Percentiles rank a stretch among this genome's conserved stretches.
These are phyloP conservation scores for Drepana arcuata DNA, from an alignment of 1,140 invertebrate genomes.

Conservation along the genomic window DNA sequence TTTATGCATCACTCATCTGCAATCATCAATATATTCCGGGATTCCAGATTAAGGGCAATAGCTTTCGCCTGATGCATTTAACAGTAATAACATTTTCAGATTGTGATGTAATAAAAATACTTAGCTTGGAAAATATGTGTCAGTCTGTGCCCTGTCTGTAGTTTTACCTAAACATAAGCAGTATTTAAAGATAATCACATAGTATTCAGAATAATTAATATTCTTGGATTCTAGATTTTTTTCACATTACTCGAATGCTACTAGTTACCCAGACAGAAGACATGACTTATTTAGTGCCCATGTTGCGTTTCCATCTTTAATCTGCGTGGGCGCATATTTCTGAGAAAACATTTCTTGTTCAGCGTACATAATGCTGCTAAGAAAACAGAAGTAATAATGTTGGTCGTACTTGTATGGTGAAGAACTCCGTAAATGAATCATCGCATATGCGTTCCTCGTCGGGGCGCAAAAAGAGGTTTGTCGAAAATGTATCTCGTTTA, in stretches of 20 bases:
- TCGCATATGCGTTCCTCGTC: conserved; percentile 66
- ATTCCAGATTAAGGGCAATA: no score
- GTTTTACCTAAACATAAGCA: no score
- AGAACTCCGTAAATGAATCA: conserved; percentile 68
- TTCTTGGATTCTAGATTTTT: no score
- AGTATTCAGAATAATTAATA: no score
- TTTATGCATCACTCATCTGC: no score
- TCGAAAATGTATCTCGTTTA: conserved; percentile 62
- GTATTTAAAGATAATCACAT: no score
- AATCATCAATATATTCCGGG: no score
- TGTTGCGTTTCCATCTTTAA: conserved; percentile 64
- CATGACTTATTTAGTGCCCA: conserved; percentile 62
- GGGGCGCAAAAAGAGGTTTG: conserved; percentile 63
- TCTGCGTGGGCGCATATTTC: conserved; percentile 68
- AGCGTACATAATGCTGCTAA: conserved; percentile 57
- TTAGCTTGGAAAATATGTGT: no score
- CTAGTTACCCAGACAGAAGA: conserved; percentile 48
- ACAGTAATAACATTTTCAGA: no score
- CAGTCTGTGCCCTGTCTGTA: no score
- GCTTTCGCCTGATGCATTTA: no score
- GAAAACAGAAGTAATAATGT: conserved; percentile 68
- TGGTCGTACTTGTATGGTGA: conserved; percentile 62
- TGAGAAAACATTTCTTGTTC: conserved; percentile 64
- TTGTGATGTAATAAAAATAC: no score
- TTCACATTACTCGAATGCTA: conserved; percentile 30